Base-by-base conservation (phyloP, 2,888 invertebrate genomes). In the Gnatocerus cornutus region DNA sequence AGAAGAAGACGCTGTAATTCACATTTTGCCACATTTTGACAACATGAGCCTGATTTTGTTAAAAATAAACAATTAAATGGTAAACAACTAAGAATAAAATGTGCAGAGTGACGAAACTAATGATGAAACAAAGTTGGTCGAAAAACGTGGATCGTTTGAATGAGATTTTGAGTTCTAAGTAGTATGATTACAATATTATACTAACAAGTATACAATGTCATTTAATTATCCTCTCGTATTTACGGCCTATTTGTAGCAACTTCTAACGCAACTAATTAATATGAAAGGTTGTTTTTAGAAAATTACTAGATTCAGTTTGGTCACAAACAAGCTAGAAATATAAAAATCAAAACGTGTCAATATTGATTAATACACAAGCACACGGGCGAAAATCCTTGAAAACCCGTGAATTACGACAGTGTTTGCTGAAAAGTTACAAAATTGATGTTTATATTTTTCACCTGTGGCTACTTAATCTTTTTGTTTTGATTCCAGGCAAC, bases 121-220 rank as follows among this genome's bases (percentile, higher is more conserved):
- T 27, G 53, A 53, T 53, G 29, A 37, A 29, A 46, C 13, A 56
- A 9, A 43, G 41, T 58, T 29, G 43, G 6, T 12, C 43, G 13
- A 58, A 58, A 45, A 39, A 14, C 10, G 21, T 43, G 43, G 41
- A 14, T 10, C 43, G 16, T 27, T 58, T 39, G 16, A 55, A 55
- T 21, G 55, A 55, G 16, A 7, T 39, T 39, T 55, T 55, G 29
- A 52, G 33, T 33, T 30, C n/a, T 16, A 55, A 55, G 58, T 21
- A 21, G 52, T 55, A 13, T 39, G 10, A 43, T 58, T 58, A 43
- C 58, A 27, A 43, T 14, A 58, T 58, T 58, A 58, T 14, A 58
- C 58, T 58, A 58, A 58, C 58, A 58, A 58, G 58, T 27, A 9
- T 58, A 63, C 63, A 63, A 63, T 63, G 50, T 63, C 63, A 39